A percentile compares a stretch with the other conserved stretches of the same genome.
Evolutionary conservation across 1,140 invertebrate species (phyloP).

Genomic region (Neodiprion fabricii): DNA sequence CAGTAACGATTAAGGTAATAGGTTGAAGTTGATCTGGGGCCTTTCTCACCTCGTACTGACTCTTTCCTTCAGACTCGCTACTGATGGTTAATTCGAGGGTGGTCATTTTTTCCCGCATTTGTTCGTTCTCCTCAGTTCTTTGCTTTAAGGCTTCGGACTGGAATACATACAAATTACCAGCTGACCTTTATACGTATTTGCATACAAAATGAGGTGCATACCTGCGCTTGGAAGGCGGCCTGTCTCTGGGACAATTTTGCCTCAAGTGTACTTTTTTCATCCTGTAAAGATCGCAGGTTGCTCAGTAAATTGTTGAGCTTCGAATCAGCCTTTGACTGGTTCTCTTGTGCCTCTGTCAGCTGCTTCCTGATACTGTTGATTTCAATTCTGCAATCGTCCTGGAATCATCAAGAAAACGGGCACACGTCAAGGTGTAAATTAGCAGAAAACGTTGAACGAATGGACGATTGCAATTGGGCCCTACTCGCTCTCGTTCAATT

Average conservation of each 20-base stretch:
- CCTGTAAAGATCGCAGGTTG: constrained; percentile 71
- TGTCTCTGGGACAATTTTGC: constrained; percentile 75
- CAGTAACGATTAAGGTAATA: constrained; percentile 25
- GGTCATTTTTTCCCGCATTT: constrained; percentile 79
- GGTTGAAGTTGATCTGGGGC: background rate
- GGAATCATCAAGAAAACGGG: constrained; percentile 20
- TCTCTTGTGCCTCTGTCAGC: constrained; percentile 73
- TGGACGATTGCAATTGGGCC: constrained; percentile 20
- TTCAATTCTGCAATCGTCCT: constrained; percentile 82
- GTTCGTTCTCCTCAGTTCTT: constrained; percentile 79
- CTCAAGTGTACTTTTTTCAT: constrained; percentile 78
- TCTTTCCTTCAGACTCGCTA: constrained; percentile 77
- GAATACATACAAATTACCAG: constrained; percentile 38
- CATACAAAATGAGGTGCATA: constrained; percentile 34
- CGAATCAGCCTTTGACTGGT: constrained; percentile 71
- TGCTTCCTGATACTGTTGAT: constrained; percentile 72
- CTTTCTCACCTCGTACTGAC: constrained; percentile 71
- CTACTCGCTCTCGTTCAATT: constrained; percentile 82
- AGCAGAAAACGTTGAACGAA: constrained; percentile 9
- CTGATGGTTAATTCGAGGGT: constrained; percentile 75
- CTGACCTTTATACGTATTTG: too few relatives aligned
- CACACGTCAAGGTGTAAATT: background rate
- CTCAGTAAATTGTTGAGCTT: constrained; percentile 70
- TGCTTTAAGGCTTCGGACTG: constrained; percentile 78
- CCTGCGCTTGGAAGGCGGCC: constrained; percentile 69